Conservation (phyloP, 2,113 vertebrate species). For the Antigone vipio region DNA sequence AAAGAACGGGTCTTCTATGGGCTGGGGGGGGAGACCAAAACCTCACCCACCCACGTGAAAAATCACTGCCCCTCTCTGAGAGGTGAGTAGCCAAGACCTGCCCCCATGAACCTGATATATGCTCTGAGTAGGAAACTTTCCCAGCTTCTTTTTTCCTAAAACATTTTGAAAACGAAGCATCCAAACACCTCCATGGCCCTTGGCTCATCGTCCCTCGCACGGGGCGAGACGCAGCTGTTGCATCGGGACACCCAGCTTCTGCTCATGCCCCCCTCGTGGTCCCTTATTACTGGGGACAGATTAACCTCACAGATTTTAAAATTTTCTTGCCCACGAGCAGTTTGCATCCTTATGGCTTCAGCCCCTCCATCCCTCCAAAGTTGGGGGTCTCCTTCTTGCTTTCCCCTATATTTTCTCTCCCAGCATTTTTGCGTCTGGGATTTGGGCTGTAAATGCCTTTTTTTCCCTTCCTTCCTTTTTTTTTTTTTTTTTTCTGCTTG, state of each 20-base stretch:
- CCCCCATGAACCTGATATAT: accelerated
- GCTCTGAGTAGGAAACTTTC: background rate
- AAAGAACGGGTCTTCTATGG: background rate
- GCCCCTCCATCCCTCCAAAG: background rate
- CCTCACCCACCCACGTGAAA: accelerated
- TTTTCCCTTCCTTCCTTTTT: no score
- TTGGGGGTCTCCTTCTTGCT: background rate
- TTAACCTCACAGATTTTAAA: background rate
- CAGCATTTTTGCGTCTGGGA: background rate
- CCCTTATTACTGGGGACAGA: accelerated
- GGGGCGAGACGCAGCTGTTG: background rate
- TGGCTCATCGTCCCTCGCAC: accelerated
- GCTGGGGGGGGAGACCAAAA: background rate
- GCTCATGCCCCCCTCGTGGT: accelerated
- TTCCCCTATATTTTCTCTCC: background rate
- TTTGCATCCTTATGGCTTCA: background rate
- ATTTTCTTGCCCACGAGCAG: background rate
- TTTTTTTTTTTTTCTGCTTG: background rate
- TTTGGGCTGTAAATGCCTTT: background rate
- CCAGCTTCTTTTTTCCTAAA: background rate
- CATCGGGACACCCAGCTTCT: accelerated
- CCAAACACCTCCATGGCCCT: accelerated
- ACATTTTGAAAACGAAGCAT: background rate
- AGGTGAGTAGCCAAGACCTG: accelerated
- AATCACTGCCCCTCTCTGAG: background rate